Evolutionary conservation across 2,113 vertebrate genomes (phyloP), one percentile per base, ranked within the genome.

Genomic region (Salvator merianae): DNA sequence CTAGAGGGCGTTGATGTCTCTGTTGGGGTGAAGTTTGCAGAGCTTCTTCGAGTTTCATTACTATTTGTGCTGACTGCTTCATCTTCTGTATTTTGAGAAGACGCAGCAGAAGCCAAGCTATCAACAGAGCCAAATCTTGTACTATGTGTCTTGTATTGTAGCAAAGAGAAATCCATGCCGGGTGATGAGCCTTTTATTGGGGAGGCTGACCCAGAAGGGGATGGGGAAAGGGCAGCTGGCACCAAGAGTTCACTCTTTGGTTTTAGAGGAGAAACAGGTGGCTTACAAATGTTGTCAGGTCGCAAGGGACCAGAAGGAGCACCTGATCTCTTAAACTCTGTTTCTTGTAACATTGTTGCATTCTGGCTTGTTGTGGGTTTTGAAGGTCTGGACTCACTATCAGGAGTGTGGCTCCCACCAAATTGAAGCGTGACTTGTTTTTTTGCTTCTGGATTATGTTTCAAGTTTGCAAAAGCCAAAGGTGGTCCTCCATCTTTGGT

Each of bases 91-190:
- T 40, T 38, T 55, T 77, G 87, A 0, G 79, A 75, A 0, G 32
- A 63, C 26, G 55, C 40, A 0, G 0, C 13, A 50, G n/a, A 1
- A 0, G 0, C 0, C 4, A 70, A 53, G 0, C 32, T 87, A 47
- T 24, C 16, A 0, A 81, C 69, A 0, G 83, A 55, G 81, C 69
- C 47, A 7, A 89, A 55, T 81, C 79, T 89, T 10, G 90, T 86
- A 24, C 36, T 30, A 24, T 95, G 95, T 85, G 90, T 84, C 73
- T 94, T 95, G 83, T 96, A 94, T 82, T 93, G 92, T 81, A 93
- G 84, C 1, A 94, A 0, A 79, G 80, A 24, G 0, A 2, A 0
- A 1, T 69, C 0, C 34, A 80, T 38, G 6, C 55, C 38, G 0
- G 36, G 28, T 0, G 36, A 75, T 0, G 81, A 85, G 43, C 43